Evolutionary conservation across 2,797 vertebrate species (phyloP).

Genomic region (Neostethus bicornis): DNA sequence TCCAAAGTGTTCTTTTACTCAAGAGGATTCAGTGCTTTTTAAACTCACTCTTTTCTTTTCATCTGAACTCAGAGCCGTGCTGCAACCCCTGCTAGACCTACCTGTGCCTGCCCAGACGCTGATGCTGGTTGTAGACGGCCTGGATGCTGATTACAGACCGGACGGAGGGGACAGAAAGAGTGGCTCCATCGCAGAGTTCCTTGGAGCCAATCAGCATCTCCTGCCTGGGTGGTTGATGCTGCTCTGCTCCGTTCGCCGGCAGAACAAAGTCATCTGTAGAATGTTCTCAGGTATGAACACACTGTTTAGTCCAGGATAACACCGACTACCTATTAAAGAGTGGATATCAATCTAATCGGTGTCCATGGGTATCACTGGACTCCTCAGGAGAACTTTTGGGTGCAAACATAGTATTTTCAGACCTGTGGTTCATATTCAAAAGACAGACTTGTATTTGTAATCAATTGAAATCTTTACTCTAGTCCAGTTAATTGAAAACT

Average conservation of each 20-base stretch:
- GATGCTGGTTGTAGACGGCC: conserved; percentile 80
- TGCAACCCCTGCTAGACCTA: conserved; percentile 77
- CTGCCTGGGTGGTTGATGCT: conserved; percentile 85
- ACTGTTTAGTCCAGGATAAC: neutral
- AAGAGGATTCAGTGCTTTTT: neutral
- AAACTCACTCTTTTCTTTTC: conserved; percentile 6
- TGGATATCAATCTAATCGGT: no score
- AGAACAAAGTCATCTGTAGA: conserved; percentile 79
- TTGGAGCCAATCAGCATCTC: conserved; percentile 78
- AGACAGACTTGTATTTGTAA: no score
- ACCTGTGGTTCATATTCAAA: no score
- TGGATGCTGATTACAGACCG: conserved; percentile 68
- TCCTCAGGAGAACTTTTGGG: no score
- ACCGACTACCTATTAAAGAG: neutral
- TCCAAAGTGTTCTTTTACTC: no score
- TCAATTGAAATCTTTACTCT: no score
- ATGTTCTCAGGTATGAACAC: conserved; percentile 81
- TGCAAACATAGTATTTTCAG: no score
- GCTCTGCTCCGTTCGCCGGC: conserved; percentile 82
- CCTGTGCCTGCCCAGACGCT: conserved; percentile 77
- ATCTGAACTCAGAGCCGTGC: conserved; percentile 70
- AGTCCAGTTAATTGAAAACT: no score
- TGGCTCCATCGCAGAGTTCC: conserved; percentile 78
- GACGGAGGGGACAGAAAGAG: conserved; percentile 41
- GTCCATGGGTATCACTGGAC: no score